Conservation (phyloP, 2,797 vertebrate genomes). For the Cuniculus paca region DNA sequence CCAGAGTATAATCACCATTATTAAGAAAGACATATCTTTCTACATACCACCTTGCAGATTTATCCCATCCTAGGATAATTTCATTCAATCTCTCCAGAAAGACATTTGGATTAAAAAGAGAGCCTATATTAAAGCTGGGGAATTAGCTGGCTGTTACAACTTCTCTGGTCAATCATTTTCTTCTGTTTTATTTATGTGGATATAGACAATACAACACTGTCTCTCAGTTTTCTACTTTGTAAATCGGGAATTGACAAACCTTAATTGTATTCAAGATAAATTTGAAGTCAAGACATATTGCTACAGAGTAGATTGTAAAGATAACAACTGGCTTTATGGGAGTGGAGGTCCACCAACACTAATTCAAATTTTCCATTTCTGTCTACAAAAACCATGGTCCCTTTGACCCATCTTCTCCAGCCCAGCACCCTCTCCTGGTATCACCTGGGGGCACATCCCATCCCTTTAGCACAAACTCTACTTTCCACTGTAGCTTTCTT, state of each 20-base stretch:
- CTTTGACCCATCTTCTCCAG: background rate
- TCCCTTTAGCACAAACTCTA: background rate
- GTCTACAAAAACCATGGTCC: background rate
- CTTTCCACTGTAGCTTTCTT: background rate
- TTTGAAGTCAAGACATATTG: background rate
- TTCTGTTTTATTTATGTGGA: background rate
- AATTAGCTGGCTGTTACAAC: background rate
- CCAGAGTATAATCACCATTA: background rate
- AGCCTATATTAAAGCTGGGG: background rate
- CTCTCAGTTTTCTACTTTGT: background rate
- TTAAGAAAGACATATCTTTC: background rate
- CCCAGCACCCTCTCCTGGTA: background rate
- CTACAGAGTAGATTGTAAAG: background rate
- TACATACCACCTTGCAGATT: conserved; percentile 20
- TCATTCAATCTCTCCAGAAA: conserved; percentile 37
- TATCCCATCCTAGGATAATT: conserved; percentile 2
- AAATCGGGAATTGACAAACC: background rate
- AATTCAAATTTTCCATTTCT: background rate
- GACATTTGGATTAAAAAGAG: background rate
- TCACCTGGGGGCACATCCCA: background rate
- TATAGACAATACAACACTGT: background rate
- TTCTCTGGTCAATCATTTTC: background rate
- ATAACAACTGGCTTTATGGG: background rate
- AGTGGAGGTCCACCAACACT: background rate
- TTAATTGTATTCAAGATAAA: background rate